Percentiles rank a stretch among this genome's conserved stretches.
These are phyloP conservation scores for Columba janthina DNA, from an alignment of 2,113 vertebrate genomes.

Conservation along the genomic window DNA sequence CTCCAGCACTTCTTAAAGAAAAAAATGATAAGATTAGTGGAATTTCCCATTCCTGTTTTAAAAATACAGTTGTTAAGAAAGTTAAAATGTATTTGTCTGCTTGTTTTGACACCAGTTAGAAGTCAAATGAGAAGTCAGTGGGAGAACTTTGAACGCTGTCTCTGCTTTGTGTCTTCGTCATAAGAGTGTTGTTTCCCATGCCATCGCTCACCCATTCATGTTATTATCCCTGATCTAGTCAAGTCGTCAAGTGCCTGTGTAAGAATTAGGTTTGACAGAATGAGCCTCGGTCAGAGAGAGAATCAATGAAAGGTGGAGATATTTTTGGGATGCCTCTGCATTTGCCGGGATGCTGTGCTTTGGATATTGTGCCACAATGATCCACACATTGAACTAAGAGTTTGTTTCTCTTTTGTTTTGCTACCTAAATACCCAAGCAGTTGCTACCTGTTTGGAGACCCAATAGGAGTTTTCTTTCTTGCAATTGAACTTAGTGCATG, in stretches of 20 bases:
- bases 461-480: not conserved
- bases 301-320: not conserved
- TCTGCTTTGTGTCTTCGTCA: not conserved
- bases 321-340: not conserved
- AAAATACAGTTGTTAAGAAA: not conserved
- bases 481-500: not conserved
- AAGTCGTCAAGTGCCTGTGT: not conserved
- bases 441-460: not conserved
- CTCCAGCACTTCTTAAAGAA: not conserved
- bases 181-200: not conserved
- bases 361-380: not conserved
- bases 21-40: not conserved
- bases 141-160: not conserved
- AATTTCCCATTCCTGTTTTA: not conserved
- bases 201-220: not conserved
- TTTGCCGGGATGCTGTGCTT: not conserved
- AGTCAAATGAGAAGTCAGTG: not conserved
- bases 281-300: not conserved
- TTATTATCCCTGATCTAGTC: not conserved
- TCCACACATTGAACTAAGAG: not conserved
- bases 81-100: not conserved
- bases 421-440: not conserved
- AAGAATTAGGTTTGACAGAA: conserved; percentile 10
- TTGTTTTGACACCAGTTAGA: not conserved
- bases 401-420: not conserved